Percentiles rank a stretch among this genome's conserved stretches.
Conservation (phyloP, 2,888 invertebrate species). For the Emmelina monodactyla region DNA sequence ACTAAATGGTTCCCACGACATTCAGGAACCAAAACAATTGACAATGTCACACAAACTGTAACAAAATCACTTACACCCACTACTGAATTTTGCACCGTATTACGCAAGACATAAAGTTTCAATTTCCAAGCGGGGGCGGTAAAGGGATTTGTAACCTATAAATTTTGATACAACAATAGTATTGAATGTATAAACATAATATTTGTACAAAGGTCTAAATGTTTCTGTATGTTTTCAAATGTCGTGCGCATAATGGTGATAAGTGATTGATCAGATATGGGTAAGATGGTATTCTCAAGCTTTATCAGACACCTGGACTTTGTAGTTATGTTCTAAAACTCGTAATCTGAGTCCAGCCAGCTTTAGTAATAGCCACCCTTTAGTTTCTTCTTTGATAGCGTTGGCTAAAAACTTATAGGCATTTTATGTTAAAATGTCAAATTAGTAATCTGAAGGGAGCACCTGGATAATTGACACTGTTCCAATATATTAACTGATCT, state of each 20-base stretch:
- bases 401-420: too few relatives aligned
- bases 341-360: too few relatives aligned
- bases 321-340: too few relatives aligned
- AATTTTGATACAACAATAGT: constrained; percentile 1
- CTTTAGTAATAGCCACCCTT: too few relatives aligned
- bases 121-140: background rate
- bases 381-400: too few relatives aligned
- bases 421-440: too few relatives aligned
- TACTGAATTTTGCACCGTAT: background rate
- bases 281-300: too few relatives aligned
- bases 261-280: background rate
- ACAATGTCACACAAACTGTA: constrained; percentile 35
- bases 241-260: constrained; percentile 1
- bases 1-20: constrained; percentile 40
- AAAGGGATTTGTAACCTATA: background rate
- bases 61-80: background rate
- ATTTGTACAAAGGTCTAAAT: constrained; percentile 1
- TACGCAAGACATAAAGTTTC: background rate
- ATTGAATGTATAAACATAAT: background rate
- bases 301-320: too few relatives aligned
- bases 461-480: too few relatives aligned
- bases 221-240: background rate
- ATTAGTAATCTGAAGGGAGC: too few relatives aligned
- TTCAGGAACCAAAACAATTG: constrained; percentile 35
- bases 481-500: too few relatives aligned